Conservation (phyloP, 2,888 invertebrate species). For the Glyphotaelius pellucidus region DNA sequence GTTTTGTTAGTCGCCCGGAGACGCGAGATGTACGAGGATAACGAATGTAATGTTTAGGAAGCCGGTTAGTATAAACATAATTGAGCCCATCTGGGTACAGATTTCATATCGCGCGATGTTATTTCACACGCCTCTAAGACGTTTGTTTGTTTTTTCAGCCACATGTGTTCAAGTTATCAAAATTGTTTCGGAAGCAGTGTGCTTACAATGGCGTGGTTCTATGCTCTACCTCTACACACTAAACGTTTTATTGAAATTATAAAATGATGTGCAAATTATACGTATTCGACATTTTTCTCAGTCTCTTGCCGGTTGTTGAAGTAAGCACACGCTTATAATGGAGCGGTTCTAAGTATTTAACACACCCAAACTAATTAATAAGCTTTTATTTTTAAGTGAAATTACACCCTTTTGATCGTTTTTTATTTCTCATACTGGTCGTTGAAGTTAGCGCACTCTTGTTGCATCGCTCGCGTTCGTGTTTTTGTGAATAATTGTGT, state of each 20-base stretch:
- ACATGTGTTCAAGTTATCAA: conserved; percentile 39
- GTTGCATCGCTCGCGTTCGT: background rate
- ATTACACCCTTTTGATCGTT: no score
- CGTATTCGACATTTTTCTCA: background rate
- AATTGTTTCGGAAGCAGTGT: background rate
- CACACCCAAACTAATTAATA: no score
- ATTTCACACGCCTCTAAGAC: conserved; percentile 43
- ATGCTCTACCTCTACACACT: background rate
- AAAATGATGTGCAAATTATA: background rate
- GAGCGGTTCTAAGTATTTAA: no score
- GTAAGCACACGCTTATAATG: background rate
- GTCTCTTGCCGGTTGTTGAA: background rate
- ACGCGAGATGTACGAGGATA: background rate
- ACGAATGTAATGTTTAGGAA: background rate
- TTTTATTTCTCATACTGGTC: no score
- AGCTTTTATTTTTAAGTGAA: no score
- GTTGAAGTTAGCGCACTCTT: background rate
- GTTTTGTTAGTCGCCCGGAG: background rate
- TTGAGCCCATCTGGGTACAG: conserved; percentile 23
- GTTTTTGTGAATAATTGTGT: background rate
- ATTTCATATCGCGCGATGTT: conserved; percentile 30
- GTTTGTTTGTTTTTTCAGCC: conserved; percentile 26
- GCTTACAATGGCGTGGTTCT: background rate
- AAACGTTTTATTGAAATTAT: background rate
- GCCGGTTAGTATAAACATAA: background rate